These are phyloP conservation scores for Xyliphius kryptos DNA, from an alignment of 2,113 vertebrate species.

Conservation along the genomic window DNA sequence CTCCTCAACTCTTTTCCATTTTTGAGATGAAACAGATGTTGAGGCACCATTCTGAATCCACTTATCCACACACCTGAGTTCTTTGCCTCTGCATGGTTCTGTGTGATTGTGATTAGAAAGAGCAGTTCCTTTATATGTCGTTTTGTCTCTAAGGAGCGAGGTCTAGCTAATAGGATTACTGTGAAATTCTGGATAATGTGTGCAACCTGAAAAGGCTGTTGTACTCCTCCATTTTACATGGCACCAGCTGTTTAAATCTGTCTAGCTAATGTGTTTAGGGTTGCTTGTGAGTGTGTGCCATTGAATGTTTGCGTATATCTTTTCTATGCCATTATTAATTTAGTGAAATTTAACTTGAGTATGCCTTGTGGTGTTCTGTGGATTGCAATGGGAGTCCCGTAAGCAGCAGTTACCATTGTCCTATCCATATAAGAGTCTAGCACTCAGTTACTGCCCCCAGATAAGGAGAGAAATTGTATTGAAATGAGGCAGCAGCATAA, in stretches of 20 bases:
- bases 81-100: constrained; percentile 1
- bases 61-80: constrained; percentile 26
- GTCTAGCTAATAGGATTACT: constrained; percentile 1
- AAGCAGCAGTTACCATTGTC: constrained; percentile 33
- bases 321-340: background rate
- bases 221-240: background rate
- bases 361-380: constrained; percentile 5
- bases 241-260: background rate
- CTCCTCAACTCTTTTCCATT: constrained; percentile 34
- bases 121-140: background rate
- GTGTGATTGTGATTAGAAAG: constrained; percentile 3
- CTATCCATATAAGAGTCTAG: constrained; percentile 13
- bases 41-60: constrained; percentile 37
- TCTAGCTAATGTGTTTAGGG: constrained; percentile 7
- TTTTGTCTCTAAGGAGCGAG: constrained; percentile 4
- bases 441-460: constrained; percentile 18
- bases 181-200: constrained; percentile 3
- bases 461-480: constrained; percentile 42
- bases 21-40: constrained; percentile 33
- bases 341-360: constrained; percentile 19
- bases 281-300: constrained; percentile 1
- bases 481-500: constrained; percentile 35
- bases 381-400: constrained; percentile 16
- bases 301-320: background rate
- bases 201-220: constrained; percentile 2